Evolutionary conservation across 2,113 vertebrate species (phyloP).

Genomic region (Mungos mungo): DNA sequence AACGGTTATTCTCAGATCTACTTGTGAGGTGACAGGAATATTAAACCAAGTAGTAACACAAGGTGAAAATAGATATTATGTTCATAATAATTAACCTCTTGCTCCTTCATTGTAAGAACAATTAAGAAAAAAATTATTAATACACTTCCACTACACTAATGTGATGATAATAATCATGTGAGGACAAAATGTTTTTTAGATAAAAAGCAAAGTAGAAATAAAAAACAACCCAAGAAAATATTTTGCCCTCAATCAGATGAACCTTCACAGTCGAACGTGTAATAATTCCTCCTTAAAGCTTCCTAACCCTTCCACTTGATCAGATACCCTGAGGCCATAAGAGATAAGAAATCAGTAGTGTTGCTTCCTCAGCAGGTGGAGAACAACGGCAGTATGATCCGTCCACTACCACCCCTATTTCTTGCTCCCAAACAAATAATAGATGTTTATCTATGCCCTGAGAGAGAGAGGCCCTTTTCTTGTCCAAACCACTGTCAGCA

Average conservation of each 20-base stretch:
- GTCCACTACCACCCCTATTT: background rate
- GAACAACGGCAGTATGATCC: too few relatives aligned
- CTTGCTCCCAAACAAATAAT: background rate
- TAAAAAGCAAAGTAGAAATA: background rate
- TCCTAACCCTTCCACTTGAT: background rate
- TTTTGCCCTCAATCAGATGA: background rate
- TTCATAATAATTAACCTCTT: slow-evolving; percentile 62
- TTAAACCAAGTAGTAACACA: slow-evolving; percentile 53
- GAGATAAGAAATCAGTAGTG: background rate
- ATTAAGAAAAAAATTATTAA: slow-evolving; percentile 64
- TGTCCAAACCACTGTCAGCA: background rate
- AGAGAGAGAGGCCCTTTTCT: fast-evolving
- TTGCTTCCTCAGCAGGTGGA: background rate
- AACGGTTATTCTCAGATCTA: slow-evolving; percentile 11
- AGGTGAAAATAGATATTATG: slow-evolving; percentile 40
- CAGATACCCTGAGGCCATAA: background rate
- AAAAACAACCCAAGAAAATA: slow-evolving; percentile 15
- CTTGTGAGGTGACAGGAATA: slow-evolving; percentile 47
- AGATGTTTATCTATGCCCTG: background rate
- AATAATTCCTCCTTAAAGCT: background rate
- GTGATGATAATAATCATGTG: slow-evolving; percentile 24
- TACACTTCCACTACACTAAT: background rate
- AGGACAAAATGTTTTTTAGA: background rate
- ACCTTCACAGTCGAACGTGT: background rate
- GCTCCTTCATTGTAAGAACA: background rate